Percentiles rank a stretch among this genome's conserved stretches.
Evolutionary conservation across 2,888 invertebrate genomes (phyloP).

Genomic region (Luffia ferchaultella): DNA sequence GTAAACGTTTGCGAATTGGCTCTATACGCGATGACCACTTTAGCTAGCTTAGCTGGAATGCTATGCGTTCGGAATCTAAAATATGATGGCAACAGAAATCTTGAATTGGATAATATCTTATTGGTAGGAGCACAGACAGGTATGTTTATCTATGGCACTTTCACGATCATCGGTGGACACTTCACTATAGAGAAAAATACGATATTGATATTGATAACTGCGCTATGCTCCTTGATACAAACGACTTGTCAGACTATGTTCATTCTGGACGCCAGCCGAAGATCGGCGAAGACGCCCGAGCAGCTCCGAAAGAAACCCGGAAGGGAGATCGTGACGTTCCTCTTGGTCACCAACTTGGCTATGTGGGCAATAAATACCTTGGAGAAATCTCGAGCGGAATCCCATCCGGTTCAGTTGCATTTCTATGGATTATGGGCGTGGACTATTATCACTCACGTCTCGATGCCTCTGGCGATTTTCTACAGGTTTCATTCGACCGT

Average conservation of each 20-base stretch:
- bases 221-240: slow-evolving; percentile 85
- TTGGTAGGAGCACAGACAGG: slow-evolving; percentile 94
- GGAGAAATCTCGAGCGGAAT: slow-evolving; percentile 90
- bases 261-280: slow-evolving; percentile 87
- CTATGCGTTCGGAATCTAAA: slow-evolving; percentile 85
- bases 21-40: slow-evolving; percentile 84
- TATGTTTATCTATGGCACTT: slow-evolving; percentile 92
- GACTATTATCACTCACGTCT: slow-evolving; percentile 95
- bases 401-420: slow-evolving; percentile 89
- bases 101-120: slow-evolving; percentile 89
- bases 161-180: slow-evolving; percentile 93
- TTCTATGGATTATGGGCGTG: slow-evolving; percentile 95
- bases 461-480: slow-evolving; percentile 92
- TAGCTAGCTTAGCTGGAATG: slow-evolving; percentile 89
- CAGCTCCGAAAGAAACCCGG: slow-evolving; percentile 90
- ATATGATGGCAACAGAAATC: slow-evolving; percentile 82
- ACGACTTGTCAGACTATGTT: slow-evolving; percentile 92
- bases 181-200: slow-evolving; percentile 85
- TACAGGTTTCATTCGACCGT: slow-evolving; percentile 96
- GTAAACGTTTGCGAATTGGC: slow-evolving; percentile 90
- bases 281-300: slow-evolving; percentile 81
- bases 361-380: slow-evolving; percentile 96
- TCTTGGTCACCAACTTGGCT: slow-evolving; percentile 88
- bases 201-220: slow-evolving; percentile 82
- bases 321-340: slow-evolving; percentile 91